Evolutionary conservation across 2,113 vertebrate genomes (phyloP), one percentile per base, ranked within the genome.

Genomic region (Lamprotornis superbus): DNA sequence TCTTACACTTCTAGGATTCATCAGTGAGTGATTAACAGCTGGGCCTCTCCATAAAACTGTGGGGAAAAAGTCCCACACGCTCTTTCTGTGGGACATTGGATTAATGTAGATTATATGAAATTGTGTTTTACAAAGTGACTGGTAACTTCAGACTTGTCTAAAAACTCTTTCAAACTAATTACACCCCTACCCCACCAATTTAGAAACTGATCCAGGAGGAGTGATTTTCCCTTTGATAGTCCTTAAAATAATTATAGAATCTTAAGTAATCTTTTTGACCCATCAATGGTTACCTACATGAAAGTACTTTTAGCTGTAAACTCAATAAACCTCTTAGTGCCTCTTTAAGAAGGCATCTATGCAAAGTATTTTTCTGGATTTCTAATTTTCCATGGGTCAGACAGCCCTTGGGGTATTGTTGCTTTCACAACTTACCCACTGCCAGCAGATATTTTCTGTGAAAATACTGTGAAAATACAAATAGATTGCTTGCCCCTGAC

Each of bases 281-380:
- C 35, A 69, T 69, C 37, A 33, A 0, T 77, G 37, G 4, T 87
- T 87, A 81, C 59, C 73, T 90, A 50, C 37, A 49, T 44, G 33
- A 87, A 92, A 90, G 87, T 84, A 84, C 53, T 84, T 87, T 69
- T 77, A 81, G 50, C 64, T 84, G 59, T 52, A 81, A 80, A 80
- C 55, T 87, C 37, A 60, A 35, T 61, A 87, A 87, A 90, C 35
- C 40, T 78, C 60, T 82, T 87, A 78, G 69, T 3, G 5, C 28
- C 11, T 75, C 31, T 70, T 82, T 82, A 82, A 85, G 86, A 75
- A 82, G 65, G 22, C 35, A 79, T 75, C 17, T 17, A 37, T 80
- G 20, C 49, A 25, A 75, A 63, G 15, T 5, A 49, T 64, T 70
- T 80, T 63, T 42, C 42, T 88, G 60, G 8, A 74, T 91, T 91